Percentiles rank a stretch among this genome's conserved stretches.
These are phyloP conservation scores for Brachionus koreanus DNA, from an alignment of 1,140 invertebrate genomes.

Conservation along the genomic window DNA sequence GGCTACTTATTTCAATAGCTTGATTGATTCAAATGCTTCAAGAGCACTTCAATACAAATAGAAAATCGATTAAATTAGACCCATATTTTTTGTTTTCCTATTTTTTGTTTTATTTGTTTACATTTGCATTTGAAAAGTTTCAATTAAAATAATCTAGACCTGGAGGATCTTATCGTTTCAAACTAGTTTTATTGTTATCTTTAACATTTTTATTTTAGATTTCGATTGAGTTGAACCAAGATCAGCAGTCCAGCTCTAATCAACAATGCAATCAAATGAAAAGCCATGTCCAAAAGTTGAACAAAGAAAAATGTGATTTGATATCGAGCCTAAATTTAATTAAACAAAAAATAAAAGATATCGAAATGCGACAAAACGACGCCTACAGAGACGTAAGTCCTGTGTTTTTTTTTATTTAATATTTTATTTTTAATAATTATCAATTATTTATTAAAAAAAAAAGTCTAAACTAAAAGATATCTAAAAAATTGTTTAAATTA, in stretches of 20 bases:
- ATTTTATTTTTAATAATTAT: too few species aligned
- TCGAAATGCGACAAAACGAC: constrained; percentile 43
- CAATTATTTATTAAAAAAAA: background rate
- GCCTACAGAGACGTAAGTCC: constrained; percentile 33
- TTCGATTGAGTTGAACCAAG: background rate
- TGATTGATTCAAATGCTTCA: constrained; percentile 13
- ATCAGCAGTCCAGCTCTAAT: constrained; percentile 7
- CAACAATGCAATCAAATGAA: constrained; percentile 18
- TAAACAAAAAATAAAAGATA: constrained; percentile 40
- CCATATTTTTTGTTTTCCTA: constrained; percentile 1
- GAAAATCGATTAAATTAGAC: constrained; percentile 16
- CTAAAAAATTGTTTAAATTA: background rate
- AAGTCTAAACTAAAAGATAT: background rate
- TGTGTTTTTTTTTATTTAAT: background rate
- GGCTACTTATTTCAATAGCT: background rate
- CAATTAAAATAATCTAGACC: background rate
- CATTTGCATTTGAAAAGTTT: background rate
- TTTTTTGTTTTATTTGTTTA: background rate
- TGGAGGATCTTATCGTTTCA: background rate
- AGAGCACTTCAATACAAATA: background rate
- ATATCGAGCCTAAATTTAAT: constrained; percentile 15
- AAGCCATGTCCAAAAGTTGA: constrained; percentile 19
- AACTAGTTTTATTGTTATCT: background rate
- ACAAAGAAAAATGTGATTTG: constrained; percentile 44
- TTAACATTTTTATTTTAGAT: constrained; percentile 9